Evolutionary conservation across 1,140 invertebrate genomes (phyloP).

Genomic region (Cataglyphis hispanica): DNA sequence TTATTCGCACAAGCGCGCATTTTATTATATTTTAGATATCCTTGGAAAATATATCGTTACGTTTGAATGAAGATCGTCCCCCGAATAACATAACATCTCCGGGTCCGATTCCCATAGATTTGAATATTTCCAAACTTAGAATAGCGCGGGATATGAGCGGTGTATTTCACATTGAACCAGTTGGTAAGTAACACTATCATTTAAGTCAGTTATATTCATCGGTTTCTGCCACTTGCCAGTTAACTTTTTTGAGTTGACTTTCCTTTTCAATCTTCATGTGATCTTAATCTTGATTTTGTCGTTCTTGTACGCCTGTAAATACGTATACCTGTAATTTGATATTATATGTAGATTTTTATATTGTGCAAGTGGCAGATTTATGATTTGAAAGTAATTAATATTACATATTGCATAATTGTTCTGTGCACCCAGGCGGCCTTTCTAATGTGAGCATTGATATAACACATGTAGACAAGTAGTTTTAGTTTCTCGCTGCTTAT

Average conservation of each 20-base stretch:
- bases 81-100: slow-evolving; percentile 94
- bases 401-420: slow-evolving; percentile 81
- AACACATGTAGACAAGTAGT: slow-evolving; percentile 81
- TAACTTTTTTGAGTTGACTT: slow-evolving; percentile 51
- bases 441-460: slow-evolving; percentile 85
- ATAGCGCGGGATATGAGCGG: slow-evolving; percentile 90
- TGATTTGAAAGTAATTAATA: slow-evolving; percentile 76
- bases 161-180: slow-evolving; percentile 91
- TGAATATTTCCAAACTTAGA: slow-evolving; percentile 90
- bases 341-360: slow-evolving; percentile 62
- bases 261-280: slow-evolving; percentile 48
- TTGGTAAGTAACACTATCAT: slow-evolving; percentile 77
- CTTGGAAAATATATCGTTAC: slow-evolving; percentile 90
- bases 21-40: slow-evolving; percentile 86
- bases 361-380: slow-evolving; percentile 80
- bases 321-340: slow-evolving; percentile 56
- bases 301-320: slow-evolving; percentile 42
- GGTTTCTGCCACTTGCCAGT: slow-evolving; percentile 80
- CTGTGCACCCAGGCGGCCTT: slow-evolving; percentile 83
- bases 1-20: not conserved
- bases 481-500: slow-evolving; percentile 73
- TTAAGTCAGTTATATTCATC: slow-evolving; percentile 3
- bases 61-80: slow-evolving; percentile 93
- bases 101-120: slow-evolving; percentile 92
- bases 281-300: slow-evolving; percentile 47